Evolutionary conservation across 2,797 vertebrate genomes (phyloP), one percentile per base, ranked within the genome.

Genomic region (Zalophus californianus): DNA sequence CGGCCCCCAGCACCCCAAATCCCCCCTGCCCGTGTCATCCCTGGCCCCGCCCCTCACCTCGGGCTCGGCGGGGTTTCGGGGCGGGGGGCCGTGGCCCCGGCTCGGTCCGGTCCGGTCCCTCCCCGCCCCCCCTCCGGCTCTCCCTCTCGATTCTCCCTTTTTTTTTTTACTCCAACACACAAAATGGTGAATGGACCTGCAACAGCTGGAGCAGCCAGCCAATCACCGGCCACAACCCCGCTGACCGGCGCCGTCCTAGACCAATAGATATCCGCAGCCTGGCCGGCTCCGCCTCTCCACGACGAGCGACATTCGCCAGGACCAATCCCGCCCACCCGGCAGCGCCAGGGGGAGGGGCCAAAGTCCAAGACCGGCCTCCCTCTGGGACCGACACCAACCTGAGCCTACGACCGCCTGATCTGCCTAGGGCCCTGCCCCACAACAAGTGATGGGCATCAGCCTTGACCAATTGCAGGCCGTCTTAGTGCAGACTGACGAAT

Each of bases 131-230:
- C 90, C 82, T 95, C 96, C 97, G 89, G 98, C 97, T 98, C 98
- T 98, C 98, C 98, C 98, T 97, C 97, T 98, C 97, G 98, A 97
- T 98, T 97, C 97, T 98, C 98, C 97, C 97, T 98, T 98, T 98
- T 99, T 99, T 99, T 99, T 99, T 99, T 99, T 99, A 99, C 99
- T 99, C 99, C 99, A 99, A 99, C 99, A 99, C 99, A 99, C 99
- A 99, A 99, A 99, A 99, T 99, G 99, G 99, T 99, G 99, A 99
- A 99, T 99, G 99, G 99, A 99, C 99, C 99, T 99, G 99, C 99
- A 99, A 99, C 99, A 99, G 99, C 99, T 99, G 99, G 99, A 98
- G 86, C 44, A 98, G 54, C 79, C 48, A 98, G 96, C 99, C 99
- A 99, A 99, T 99, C 98, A 98, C 96, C 88, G 97, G 90, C 95